Evolutionary conservation across 2,888 invertebrate genomes (phyloP), one percentile per base, ranked within the genome.

Genomic region (Dryocosmus kuriphilus): DNA sequence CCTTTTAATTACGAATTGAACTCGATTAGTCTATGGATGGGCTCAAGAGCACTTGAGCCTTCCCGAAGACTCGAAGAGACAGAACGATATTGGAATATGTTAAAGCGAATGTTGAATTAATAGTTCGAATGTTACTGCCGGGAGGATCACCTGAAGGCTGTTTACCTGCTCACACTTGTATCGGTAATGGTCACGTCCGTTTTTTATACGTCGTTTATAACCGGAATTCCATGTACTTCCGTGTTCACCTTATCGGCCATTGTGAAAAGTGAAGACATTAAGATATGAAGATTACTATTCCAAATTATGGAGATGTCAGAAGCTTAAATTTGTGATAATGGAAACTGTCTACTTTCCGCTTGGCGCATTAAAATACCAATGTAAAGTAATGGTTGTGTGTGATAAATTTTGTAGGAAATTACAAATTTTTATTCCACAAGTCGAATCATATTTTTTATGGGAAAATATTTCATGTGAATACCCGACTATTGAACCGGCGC

Each of bases 141-240:
- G 79, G 79, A 83, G 82, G 80, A 83, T 81, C 80, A 80, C 79
- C 81, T 78, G 84, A 85, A 85, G 83, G 85, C 82, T 85, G 79
- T 82, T 85, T 80, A 83, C 81, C 82, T 80, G 78, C 79, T 84
- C 81, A 77, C 80, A 80, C 80, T 77, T 80, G 75, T 78, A 79
- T 77, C 78, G 65, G 79, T 78, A 73, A 65, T 75, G 78, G 63
- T 75, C 61, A 55, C n/a, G 67, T 77, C 77, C 62, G 51, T 80
- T 82, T 80, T 80, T 82, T 74, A 81, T 77, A 80, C 84, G 76
- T 81, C 83, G 83, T 84, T 87, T 85, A 88, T 86, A 89, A 89
- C 88, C 88, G 86, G 88, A 88, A 88, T 88, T 84, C 74, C 57
- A 79, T 79, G 74, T 51, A 80, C 86, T 88, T 89, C 89, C 89